A percentile compares a stretch with the other conserved stretches of the same genome.
Evolutionary conservation across 2,113 vertebrate genomes (phyloP).

Genomic region (Zosterops hypoxanthus): DNA sequence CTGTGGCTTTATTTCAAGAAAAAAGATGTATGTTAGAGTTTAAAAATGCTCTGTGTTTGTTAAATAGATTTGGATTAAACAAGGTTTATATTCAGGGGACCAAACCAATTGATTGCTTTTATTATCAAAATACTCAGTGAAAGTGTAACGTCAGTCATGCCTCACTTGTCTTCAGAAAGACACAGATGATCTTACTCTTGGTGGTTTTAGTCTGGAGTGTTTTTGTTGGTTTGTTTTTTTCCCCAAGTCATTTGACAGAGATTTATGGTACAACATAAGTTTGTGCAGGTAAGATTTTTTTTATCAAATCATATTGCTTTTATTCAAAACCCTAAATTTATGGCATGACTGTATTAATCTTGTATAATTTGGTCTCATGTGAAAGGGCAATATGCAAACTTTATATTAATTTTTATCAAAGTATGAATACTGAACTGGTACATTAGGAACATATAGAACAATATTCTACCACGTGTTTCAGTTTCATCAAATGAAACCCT

Average conservation of each 20-base stretch:
- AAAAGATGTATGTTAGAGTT: background rate
- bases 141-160: background rate
- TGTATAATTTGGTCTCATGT: background rate
- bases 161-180: background rate
- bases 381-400: background rate
- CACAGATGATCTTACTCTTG: background rate
- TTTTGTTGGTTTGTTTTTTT: background rate
- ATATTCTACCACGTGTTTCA: background rate
- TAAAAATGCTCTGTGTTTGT: background rate
- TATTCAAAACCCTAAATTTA: background rate
- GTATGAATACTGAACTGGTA: background rate
- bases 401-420: background rate
- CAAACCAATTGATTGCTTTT: background rate
- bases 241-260: background rate
- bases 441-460: background rate
- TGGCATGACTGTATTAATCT: background rate
- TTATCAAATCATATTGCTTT: background rate
- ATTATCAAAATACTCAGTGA: background rate
- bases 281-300: background rate
- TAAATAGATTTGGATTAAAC: background rate
- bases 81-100: background rate
- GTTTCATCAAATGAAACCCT: background rate
- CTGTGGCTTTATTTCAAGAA: background rate
- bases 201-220: fast-evolving
- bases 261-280: background rate